Evolutionary conservation across 2,797 vertebrate species (phyloP), one percentile per base, ranked within the genome.

Genomic region (Crenuchus spilurus): DNA sequence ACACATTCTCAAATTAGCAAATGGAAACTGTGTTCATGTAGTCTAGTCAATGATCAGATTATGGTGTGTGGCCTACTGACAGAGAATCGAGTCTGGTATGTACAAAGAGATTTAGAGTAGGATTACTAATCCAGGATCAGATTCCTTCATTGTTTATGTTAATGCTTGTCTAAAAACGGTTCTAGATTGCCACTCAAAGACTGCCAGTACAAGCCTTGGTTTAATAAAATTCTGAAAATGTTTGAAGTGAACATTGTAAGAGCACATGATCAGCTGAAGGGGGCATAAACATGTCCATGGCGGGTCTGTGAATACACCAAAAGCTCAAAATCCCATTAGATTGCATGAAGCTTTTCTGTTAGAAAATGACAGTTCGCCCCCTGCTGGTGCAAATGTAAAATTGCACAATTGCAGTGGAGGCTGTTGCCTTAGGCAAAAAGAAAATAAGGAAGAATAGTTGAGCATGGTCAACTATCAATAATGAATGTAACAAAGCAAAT

Each of bases 301-400:
- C 46, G 13, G 48, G 26, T 42, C 11, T 41, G 5, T 41, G 6
- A 62, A 22, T 26, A 41, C 20, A 62, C 5, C 20, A 39, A 42
- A 26, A 8, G 9, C 39, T 30, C 39, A 24, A 61, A 41, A 14
- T 41, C 6, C 5, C 37, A 16, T 42, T 28, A 26, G 37, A 7
- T 20, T 11, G 8, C 1, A 8, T 2, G 2, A 20, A 20, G 16
- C 37, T 10, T 61, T 14, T 24, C 20, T 30, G 60, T 26, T 14
- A 62, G 6, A n/a, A n/a, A n/a, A n/a, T n/a, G n/a, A n/a, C 11
- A 39, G 2, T 30, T 52, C 13, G 37, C 73, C 80, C 6, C 48
- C 76, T 76, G 60, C 2, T 66, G 80, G 69, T 28, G n/a, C n/a
- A 4, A 64, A 26, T 3, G 8, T 10, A 37, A 22, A 14, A 69